Evolutionary conservation across 2,113 vertebrate genomes (phyloP).

Genomic region (Apaloderma vittatum): DNA sequence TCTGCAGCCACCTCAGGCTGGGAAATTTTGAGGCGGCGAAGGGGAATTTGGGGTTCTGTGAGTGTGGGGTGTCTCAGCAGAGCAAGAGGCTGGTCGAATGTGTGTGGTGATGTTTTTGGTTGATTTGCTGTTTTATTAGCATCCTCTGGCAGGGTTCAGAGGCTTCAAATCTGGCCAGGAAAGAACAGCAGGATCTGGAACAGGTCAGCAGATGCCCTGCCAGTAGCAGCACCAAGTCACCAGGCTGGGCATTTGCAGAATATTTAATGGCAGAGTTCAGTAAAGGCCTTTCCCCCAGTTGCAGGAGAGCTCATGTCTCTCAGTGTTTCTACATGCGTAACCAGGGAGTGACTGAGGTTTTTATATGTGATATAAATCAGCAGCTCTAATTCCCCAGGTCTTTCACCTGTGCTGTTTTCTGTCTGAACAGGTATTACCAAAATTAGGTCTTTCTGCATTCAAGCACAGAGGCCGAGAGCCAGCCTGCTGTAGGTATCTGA

Average conservation of each 20-base stretch:
- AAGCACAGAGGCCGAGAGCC: neutral
- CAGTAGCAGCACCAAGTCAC: neutral
- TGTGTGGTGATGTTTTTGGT: neutral
- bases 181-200: neutral
- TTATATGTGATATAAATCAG: neutral
- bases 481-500: neutral
- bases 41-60: neutral
- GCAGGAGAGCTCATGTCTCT: neutral
- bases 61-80: fast-evolving
- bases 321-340: neutral
- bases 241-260: neutral
- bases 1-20: fast-evolving
- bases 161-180: neutral
- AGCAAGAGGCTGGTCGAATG: neutral
- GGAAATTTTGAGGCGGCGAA: neutral
- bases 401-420: neutral
- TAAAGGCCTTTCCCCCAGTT: neutral
- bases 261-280: neutral
- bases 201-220: neutral
- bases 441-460: neutral
- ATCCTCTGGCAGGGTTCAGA: neutral
- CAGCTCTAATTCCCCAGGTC: neutral
- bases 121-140: neutral
- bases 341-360: neutral
- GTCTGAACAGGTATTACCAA: neutral